Base-by-base conservation (phyloP, 2,888 invertebrate genomes). In the Nycteola revayana region DNA sequence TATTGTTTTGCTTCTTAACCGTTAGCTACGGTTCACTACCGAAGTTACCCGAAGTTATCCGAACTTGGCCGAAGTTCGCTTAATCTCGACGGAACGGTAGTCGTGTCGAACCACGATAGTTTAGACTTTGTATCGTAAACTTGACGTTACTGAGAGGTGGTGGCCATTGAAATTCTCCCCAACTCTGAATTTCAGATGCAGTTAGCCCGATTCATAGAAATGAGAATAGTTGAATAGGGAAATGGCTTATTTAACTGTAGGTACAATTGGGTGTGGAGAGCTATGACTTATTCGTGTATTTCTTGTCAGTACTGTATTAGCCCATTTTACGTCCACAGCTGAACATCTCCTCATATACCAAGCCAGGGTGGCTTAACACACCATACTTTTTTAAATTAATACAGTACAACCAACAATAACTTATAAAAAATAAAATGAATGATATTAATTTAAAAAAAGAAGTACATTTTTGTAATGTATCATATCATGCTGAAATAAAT, bases 1-100 rank as follows among this genome's bases (percentile, higher is more conserved):
- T 60, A 68, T 61, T 66, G 65, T 73, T 66, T 65, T 57, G 62
- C 59, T 60, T 60, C 57, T 50, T 46, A 57, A 49, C 51, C 43
- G 39, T 55, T 53, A 46, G 36, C 49, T 53, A 39, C 45, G 10
- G 54, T 52, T 45, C 49, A 37, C 45, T 49, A 56, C 32, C 45
- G 44, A 64, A 61, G 50, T 60, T 47, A 28, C 29, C 42, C 54
- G 43, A 60, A 61, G 48, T 62, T 47, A 25, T 22, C 37, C 55
- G 36, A 64, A 67, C 47, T 65, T 60, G 21, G 17, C 37, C 41
- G 54, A 69, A 69, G 58, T 71, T 68, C 57, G 56, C 46, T 51
- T 57, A 57, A 57, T 58, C 56, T 57, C 48, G 62, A 61, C 51
- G 60, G 54, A 59, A 49, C 49, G 57, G 59, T 57, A 56, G 55